Evolutionary conservation across 2,888 invertebrate genomes (phyloP).

Genomic region (Drosophila pullipes): DNA sequence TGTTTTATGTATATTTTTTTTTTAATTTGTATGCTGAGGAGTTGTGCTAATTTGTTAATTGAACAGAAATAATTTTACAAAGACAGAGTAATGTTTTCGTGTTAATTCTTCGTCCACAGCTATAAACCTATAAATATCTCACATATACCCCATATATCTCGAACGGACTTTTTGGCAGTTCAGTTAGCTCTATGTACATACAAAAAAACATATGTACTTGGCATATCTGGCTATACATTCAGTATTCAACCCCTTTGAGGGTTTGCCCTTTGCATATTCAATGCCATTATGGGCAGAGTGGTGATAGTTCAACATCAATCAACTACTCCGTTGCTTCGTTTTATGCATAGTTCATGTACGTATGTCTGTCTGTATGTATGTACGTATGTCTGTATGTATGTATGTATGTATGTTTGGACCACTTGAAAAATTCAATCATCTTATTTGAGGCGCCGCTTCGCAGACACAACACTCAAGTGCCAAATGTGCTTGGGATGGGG

Average conservation of each 20-base stretch:
- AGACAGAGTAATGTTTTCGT: neutral
- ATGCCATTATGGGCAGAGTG: slow-evolving; percentile 19
- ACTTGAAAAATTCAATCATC: slow-evolving; percentile 53
- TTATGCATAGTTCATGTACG: neutral
- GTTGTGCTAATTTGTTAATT: neutral
- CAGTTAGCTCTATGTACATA: neutral
- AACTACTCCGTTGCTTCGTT: slow-evolving; percentile 17
- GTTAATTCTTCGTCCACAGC: neutral
- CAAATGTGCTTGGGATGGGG: neutral
- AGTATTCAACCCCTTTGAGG: slow-evolving; percentile 24
- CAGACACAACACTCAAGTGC: slow-evolving; percentile 11
- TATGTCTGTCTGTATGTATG: neutral
- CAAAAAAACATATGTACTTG: neutral
- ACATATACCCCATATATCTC: neutral
- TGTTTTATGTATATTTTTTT: neutral
- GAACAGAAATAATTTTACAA: neutral
- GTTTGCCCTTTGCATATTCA: slow-evolving; percentile 16
- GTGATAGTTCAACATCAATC: slow-evolving; percentile 62
- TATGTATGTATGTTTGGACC: slow-evolving; percentile 1
- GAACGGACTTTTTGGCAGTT: neutral
- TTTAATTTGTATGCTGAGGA: neutral
- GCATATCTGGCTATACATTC: neutral
- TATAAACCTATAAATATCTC: neutral
- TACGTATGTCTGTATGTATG: neutral
- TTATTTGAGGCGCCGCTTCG: slow-evolving; percentile 14